Base-by-base conservation (phyloP, 2,797 vertebrate species). In the Lutjanus campechanus region DNA sequence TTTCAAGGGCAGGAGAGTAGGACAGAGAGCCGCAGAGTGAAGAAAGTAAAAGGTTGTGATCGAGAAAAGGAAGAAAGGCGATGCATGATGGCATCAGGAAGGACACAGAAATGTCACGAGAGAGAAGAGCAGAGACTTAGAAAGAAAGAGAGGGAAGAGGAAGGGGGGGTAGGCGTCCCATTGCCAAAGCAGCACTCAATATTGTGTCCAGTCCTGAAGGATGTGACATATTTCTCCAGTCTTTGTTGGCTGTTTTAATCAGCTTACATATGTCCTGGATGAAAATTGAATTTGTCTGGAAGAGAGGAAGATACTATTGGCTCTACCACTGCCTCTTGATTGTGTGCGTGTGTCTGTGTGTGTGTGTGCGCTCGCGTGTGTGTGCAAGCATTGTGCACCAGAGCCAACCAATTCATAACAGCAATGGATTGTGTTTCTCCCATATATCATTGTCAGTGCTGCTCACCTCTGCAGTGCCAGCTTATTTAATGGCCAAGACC, bases 371-470 rank as follows among this genome's bases (percentile, higher is more conserved):
- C 19, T 72, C 70, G 55, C 22, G 51, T 47, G 12, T 60, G 73
- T 71, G 76, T 68, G 76, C 49, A 58, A 83, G 83, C 76, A 78
- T 86, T 82, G 85, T 92, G 19, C 89, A 66, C 73, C 65, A 67
- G 84, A 84, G 87, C 85, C 81, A 87, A 82, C 85, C 84, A 85
- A 87, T 92, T 89, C 90, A 90, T 92, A 92, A 92, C 89, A 89
- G 85, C 87, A 74, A 85, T 85, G 82, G 81, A 90, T 87, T 93
- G 87, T 92, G 81, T 85, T 92, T 85, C 79, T 86, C 85, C 82
- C 91, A 94, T 96, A 93, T 73, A 94, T 96, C 94, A 95, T 91
- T 94, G 94, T 95, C 95, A 94, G 16, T 81, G 85, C 88, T 85
- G 91, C 91, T 94, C 91, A 93, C 88, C 93, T 93, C 91, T 91